Evolutionary conservation across 1,140 invertebrate species (phyloP), one percentile per base, ranked within the genome.

Genomic region (Pogonognathellus flavescens): DNA sequence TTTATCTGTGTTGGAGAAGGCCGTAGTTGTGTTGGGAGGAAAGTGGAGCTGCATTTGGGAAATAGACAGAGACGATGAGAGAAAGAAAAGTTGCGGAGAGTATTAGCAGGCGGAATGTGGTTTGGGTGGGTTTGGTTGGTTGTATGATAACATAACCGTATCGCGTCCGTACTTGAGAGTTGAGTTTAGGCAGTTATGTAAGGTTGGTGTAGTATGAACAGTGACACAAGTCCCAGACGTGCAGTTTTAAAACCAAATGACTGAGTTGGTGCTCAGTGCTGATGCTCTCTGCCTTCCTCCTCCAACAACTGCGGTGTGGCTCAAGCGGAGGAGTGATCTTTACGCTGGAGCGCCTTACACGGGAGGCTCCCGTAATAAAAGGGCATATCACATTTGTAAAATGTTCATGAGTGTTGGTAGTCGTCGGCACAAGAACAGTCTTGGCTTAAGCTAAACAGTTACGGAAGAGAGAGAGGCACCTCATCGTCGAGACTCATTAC

Each of bases 211-310:
- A 72, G 66, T 76, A 31, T 76, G 11, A 66, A 62, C 41, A 81
- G 83, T 84, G 83, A 84, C 83, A 84, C 70, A 72, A 84, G 25
- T 85, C 84, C 84, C 84, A 80, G 59, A 85, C 53, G 84, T 82
- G 80, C 41, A 55, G 76, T 85, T 85, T 85, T 85, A 85, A 85
- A 85, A 59, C 80, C 84, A 85, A 85, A 85, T 85, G 84, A 85
- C 84, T 85, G 70, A 76, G 70, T 49, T 76, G 70, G 70, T 76
- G 70, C 70, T 76, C 70, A 76, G 70, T 76, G 70, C 70, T 76
- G 70, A 76, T 76, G 70, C 70, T 76, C 25, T 49, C 70, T 76
- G 70, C 22, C 49, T 16, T 49, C 18, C n/a, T 41, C 49, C 31
- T 41, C 6, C 2, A 41, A 6, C 31, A 41, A 41, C 2, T 41